Conservation (phyloP, 2,113 vertebrate species). For the Casuarius casuarius region DNA sequence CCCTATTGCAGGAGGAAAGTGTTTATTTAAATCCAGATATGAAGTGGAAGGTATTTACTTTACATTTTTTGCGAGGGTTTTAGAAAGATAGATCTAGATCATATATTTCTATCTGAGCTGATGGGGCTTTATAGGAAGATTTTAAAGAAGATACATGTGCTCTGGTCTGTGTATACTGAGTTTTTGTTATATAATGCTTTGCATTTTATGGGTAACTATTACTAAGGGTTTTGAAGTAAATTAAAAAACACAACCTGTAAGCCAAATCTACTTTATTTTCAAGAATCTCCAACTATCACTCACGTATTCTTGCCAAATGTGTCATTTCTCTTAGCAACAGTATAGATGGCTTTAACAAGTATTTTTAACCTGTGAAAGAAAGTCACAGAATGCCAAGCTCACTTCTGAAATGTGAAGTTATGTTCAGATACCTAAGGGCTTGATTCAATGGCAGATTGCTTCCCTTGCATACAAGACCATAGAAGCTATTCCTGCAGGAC, state of each 20-base stretch:
- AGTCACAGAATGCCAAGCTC: not conserved
- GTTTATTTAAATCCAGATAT: not conserved
- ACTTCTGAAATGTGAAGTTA: constrained; percentile 27
- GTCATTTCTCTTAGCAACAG: constrained; percentile 63
- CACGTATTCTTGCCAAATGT: constrained; percentile 38
- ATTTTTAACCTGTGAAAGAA: constrained; percentile 61
- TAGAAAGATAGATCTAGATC: not conserved
- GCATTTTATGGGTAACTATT: constrained; percentile 32
- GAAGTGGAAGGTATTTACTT: not conserved
- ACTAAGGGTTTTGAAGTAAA: constrained; percentile 25
- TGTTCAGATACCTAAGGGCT: not conserved
- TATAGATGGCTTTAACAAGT: constrained; percentile 48
- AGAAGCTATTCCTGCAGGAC: constrained; percentile 3
- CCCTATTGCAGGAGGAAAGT: not conserved
- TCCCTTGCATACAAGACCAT: not conserved
- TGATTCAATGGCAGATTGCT: constrained; percentile 13
- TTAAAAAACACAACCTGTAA: constrained; percentile 34
- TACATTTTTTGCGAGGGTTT: not conserved
- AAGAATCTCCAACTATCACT: constrained; percentile 49
- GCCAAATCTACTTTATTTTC: constrained; percentile 58
- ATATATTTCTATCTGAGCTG: not conserved
- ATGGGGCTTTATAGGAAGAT: not conserved
- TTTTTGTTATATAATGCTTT: constrained; percentile 27
- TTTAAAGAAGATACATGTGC: not conserved
- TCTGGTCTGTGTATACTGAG: not conserved